Evolutionary conservation across 1,140 invertebrate species (phyloP).

Genomic region (Scaptodrosophila lebanonensis): DNA sequence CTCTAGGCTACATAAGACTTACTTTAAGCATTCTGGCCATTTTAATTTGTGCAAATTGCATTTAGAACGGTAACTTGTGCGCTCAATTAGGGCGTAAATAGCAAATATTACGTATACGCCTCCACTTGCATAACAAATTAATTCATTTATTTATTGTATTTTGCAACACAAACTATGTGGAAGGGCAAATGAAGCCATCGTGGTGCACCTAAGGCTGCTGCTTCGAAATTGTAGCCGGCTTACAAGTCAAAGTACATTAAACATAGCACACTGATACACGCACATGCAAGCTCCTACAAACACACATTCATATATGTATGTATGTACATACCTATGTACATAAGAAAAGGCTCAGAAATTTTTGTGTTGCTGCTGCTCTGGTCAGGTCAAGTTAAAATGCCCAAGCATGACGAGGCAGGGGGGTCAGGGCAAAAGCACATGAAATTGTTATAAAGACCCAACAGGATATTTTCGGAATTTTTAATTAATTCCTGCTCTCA

Average conservation of each 20-base stretch:
- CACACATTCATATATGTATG: no score
- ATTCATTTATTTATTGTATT: slow-evolving; percentile 40
- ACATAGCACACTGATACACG: slow-evolving; percentile 13
- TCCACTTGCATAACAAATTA: slow-evolving; percentile 29
- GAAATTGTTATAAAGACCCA: slow-evolving; percentile 73
- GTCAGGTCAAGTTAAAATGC: slow-evolving; percentile 30
- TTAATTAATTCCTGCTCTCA: slow-evolving; percentile 64
- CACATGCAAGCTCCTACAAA: no score
- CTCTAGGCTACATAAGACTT: no score
- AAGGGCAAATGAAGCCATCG: slow-evolving; percentile 34
- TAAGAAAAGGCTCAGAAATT: slow-evolving; percentile 26
- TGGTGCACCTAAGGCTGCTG: neutral
- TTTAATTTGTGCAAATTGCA: slow-evolving; percentile 7
- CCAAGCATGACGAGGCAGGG: no score
- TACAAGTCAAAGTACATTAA: slow-evolving; percentile 49
- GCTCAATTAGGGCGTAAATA: slow-evolving; percentile 52
- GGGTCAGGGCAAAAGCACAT: slow-evolving; percentile 29
- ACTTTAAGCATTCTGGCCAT: neutral
- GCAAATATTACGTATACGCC: slow-evolving; percentile 53
- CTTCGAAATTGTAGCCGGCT: slow-evolving; percentile 1
- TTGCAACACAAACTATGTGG: slow-evolving; percentile 30
- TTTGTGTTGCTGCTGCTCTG: slow-evolving; percentile 29
- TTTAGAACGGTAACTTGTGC: neutral
- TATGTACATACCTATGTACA: slow-evolving; percentile 13
- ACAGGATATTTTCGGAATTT: slow-evolving; percentile 74